Conservation (phyloP, 2,888 invertebrate genomes). For the Julus scanicus region DNA sequence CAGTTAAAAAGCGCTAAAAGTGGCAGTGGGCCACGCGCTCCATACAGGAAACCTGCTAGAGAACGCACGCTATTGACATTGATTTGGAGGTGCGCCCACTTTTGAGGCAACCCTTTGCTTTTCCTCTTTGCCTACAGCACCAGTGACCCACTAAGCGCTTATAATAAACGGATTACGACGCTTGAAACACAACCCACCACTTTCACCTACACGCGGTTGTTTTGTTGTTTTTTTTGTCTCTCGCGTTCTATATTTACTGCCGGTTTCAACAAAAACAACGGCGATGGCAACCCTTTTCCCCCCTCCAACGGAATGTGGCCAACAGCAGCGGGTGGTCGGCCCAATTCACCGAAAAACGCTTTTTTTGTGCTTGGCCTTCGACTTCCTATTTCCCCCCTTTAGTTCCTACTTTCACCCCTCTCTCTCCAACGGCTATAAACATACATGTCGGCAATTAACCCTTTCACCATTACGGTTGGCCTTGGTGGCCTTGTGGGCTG, state of each 20-base stretch:
- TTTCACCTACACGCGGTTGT: background rate
- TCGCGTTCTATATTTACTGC: background rate
- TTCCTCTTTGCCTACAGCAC: constrained; percentile 17
- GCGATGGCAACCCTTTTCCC: background rate
- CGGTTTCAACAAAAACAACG: background rate
- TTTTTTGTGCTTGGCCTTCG: background rate
- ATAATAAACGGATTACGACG: constrained; percentile 23
- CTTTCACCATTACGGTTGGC: background rate
- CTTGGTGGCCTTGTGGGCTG: background rate
- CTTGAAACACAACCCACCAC: background rate
- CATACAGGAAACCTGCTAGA: background rate
- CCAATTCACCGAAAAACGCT: background rate
- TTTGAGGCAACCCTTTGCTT: background rate
- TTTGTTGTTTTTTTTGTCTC: background rate
- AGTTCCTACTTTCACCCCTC: background rate
- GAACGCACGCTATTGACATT: background rate
- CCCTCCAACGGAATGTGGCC: background rate
- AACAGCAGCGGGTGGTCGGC: constrained; percentile 1
- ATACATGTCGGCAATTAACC: constrained; percentile 8
- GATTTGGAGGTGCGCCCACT: background rate
- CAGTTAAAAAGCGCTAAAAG: constrained; percentile 21
- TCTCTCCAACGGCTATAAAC: background rate
- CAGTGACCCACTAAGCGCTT: constrained; percentile 13
- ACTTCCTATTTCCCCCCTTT: constrained; percentile 31
- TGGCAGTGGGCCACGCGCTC: background rate